Conservation (phyloP, 2,797 vertebrate genomes). For the Trichosurus vulpecula region DNA sequence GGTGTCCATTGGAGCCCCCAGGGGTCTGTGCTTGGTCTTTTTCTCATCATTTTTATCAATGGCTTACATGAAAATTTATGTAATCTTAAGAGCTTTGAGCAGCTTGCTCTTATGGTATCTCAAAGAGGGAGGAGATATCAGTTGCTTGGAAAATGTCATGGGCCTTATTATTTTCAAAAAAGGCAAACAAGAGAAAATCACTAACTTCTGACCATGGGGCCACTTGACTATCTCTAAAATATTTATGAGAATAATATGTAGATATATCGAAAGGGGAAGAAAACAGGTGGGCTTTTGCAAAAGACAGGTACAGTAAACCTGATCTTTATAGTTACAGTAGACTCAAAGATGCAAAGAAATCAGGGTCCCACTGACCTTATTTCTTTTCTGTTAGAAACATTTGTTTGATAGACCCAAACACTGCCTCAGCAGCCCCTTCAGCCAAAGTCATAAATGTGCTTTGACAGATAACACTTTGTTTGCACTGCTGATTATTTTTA, state of each 20-base stretch:
- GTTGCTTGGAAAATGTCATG: not conserved
- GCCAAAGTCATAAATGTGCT: not conserved
- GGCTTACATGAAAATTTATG: not conserved
- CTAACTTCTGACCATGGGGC: not conserved
- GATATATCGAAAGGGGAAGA: not conserved
- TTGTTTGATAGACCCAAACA: not conserved
- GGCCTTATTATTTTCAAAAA: not conserved
- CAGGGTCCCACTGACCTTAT: not conserved
- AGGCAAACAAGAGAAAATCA: not conserved
- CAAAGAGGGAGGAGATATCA: not conserved
- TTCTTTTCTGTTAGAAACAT: not conserved
- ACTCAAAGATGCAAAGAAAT: not conserved
- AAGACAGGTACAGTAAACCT: not conserved
- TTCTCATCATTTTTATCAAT: not conserved
- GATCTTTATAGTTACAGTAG: not conserved
- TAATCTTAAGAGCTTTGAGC: not conserved
- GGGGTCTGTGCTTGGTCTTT: not conserved
- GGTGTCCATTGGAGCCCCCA: not conserved
- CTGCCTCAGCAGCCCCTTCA: not conserved
- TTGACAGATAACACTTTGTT: not conserved
- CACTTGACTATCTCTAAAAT: not conserved
- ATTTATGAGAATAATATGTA: not conserved
- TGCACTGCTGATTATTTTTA: not conserved
- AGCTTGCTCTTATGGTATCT: not conserved
- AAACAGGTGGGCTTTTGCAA: not conserved